A percentile compares a stretch with the other conserved stretches of the same genome.
These are phyloP conservation scores for Chaetops frenatus DNA, from an alignment of 2,113 vertebrate genomes.

Conservation along the genomic window DNA sequence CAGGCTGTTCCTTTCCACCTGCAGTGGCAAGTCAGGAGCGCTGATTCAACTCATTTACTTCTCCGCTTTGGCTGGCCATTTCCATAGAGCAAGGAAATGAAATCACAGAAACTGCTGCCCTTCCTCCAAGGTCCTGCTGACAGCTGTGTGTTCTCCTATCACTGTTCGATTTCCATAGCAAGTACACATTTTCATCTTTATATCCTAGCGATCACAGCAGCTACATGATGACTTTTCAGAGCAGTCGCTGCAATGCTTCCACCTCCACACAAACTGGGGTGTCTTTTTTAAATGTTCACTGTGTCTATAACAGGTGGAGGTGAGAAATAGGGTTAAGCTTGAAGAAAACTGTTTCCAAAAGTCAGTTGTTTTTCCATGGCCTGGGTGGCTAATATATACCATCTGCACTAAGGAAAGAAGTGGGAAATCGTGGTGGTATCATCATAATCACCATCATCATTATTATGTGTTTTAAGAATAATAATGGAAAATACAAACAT, in stretches of 20 bases:
- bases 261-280: neutral
- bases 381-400: neutral
- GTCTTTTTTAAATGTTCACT: neutral
- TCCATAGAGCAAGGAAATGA: neutral
- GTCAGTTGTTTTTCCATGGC: neutral
- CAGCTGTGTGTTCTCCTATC: neutral
- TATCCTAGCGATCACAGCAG: neutral
- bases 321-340: neutral
- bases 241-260: neutral
- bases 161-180: neutral
- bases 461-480: neutral
- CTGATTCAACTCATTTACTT: slow-evolving; percentile 13
- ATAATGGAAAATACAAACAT: neutral
- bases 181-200: neutral
- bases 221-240: neutral
- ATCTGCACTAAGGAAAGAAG: neutral
- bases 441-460: neutral
- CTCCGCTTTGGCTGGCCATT: neutral
- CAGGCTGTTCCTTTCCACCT: neutral
- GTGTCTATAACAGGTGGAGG: neutral
- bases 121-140: neutral
- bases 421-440: neutral
- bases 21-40: neutral
- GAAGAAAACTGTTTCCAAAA: neutral
- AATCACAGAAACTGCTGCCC: neutral